Conservation (phyloP, 1,140 invertebrate genomes). For the Euborellia annulipes region DNA sequence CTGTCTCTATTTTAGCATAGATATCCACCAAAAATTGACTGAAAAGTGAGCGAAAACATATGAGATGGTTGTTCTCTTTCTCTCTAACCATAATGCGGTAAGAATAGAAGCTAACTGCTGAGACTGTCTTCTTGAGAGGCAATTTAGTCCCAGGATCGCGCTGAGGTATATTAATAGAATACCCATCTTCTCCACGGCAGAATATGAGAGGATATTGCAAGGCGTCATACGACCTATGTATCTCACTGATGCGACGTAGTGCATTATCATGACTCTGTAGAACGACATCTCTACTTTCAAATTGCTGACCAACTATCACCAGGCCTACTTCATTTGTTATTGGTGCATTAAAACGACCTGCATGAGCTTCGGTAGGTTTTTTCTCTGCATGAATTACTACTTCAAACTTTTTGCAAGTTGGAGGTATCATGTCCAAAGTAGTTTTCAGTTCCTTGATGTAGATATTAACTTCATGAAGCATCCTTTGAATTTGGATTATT, state of each 20-base stretch:
- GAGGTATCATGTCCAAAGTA: too few species aligned
- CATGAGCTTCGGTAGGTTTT: too few species aligned
- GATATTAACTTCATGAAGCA: too few species aligned
- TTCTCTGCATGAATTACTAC: too few species aligned
- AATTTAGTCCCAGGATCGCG: not conserved
- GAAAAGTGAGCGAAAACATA: not conserved
- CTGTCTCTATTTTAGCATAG: constrained; percentile 2
- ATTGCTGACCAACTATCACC: too few species aligned
- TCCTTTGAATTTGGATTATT: too few species aligned
- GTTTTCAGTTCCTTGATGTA: too few species aligned
- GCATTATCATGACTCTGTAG: not conserved
- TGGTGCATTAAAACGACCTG: too few species aligned
- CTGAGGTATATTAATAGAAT: too few species aligned
- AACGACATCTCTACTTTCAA: constrained; percentile 2
- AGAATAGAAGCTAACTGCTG: constrained; percentile 1
- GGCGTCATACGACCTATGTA: constrained; percentile 7
- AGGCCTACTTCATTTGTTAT: too few species aligned
- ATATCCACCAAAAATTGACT: constrained; percentile 10
- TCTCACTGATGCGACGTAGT: constrained; percentile 2
- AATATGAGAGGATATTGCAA: constrained; percentile 8
- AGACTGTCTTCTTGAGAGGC: constrained; percentile 6
- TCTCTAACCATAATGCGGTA: not conserved
- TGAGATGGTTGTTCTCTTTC: not conserved
- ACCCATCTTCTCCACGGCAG: not conserved
- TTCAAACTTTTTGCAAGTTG: too few species aligned